These are phyloP conservation scores for Drosophila watanabei DNA, from an alignment of 1,140 invertebrate species.

Conservation along the genomic window DNA sequence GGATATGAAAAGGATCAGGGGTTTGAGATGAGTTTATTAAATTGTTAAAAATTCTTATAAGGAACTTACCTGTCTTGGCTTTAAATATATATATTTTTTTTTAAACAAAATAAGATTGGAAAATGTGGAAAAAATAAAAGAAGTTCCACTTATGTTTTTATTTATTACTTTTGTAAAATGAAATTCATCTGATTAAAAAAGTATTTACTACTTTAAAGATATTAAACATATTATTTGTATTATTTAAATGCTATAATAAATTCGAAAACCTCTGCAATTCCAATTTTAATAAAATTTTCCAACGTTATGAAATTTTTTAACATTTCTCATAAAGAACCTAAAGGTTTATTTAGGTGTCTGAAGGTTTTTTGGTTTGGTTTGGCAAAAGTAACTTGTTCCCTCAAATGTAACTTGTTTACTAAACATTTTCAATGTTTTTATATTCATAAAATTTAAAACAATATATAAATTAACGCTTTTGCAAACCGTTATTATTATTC, in stretches of 20 bases:
- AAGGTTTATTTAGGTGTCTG: neutral
- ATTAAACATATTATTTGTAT: too few relatives aligned
- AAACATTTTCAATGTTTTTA: neutral
- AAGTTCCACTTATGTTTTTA: neutral
- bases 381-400: rapidly evolving
- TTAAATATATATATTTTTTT: too few relatives aligned
- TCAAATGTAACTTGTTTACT: neutral
- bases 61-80: rapidly evolving
- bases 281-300: neutral
- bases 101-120: neutral
- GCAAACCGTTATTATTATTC: neutral
- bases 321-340: neutral
- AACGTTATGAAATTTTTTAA: neutral
- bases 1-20: neutral
- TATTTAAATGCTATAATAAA: too few relatives aligned
- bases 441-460: neutral
- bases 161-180: neutral
- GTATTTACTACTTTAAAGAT: too few relatives aligned
- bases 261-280: too few relatives aligned
- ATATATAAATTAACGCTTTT: neutral
- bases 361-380: too few relatives aligned
- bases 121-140: neutral
- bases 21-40: neutral
- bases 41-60: neutral
- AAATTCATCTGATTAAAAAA: neutral